Conservation (phyloP, 2,113 vertebrate genomes). For the Pseudonaja textilis region DNA sequence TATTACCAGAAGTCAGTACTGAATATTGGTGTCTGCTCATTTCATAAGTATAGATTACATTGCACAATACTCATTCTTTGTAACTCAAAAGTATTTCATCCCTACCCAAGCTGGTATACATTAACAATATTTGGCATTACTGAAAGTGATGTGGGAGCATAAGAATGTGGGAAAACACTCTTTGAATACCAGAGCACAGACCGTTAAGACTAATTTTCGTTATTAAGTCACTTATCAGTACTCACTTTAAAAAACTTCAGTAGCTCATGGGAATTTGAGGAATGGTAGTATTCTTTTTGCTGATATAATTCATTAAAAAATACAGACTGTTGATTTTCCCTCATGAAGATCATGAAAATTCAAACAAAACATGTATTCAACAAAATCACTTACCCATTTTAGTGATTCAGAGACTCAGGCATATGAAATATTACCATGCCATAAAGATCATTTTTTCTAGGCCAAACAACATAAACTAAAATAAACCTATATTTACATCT, state of each 20-base stretch:
- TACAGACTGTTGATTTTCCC: not conserved
- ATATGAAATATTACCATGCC: not conserved
- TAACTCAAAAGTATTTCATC: not conserved
- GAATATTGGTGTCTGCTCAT: not conserved
- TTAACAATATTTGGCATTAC: slow-evolving; percentile 1
- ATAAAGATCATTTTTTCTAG: not conserved
- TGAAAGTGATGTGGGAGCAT: not conserved
- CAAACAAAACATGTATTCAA: not conserved
- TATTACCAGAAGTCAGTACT: not conserved
- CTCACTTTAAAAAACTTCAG: slow-evolving; percentile 10
- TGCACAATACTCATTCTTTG: not conserved
- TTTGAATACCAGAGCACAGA: not conserved
- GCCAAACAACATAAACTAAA: not conserved
- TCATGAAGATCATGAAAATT: not conserved
- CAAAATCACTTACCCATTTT: not conserved
- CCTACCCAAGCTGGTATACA: not conserved
- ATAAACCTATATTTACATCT: not conserved
- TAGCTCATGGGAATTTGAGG: slow-evolving; percentile 7
- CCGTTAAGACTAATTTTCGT: not conserved
- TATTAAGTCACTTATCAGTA: slow-evolving; percentile 21
- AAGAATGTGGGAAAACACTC: not conserved
- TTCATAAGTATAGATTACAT: not conserved
- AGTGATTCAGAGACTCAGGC: not conserved
- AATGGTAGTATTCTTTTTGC: not conserved
- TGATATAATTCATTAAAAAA: not conserved